Percentiles rank a stretch among this genome's conserved stretches.
phyloP scores from a whole-genome alignment of 2,888 invertebrate genomes.

The Morpho deidamia region DNA sequence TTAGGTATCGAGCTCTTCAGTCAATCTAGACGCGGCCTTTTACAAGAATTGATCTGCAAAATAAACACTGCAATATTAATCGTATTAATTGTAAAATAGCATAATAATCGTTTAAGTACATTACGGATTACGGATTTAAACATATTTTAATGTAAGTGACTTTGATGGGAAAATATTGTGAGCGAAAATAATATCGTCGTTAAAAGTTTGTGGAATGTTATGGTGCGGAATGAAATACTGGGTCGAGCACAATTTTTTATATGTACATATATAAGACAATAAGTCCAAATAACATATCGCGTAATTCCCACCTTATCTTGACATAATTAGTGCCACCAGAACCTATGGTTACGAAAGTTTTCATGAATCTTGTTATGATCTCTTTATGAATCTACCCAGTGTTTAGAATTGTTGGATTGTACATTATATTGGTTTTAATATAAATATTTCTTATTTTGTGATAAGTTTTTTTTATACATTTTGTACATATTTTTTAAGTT shows the following conservation, averaged over 20 bases:
- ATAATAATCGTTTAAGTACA: conserved; percentile 63
- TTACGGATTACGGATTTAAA: conserved; percentile 46
- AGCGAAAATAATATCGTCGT: background rate
- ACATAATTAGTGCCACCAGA: conserved; percentile 41
- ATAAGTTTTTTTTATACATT: conserved; percentile 59
- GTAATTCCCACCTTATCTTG: conserved; percentile 57
- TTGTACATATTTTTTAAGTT: conserved; percentile 66
- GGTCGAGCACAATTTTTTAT: conserved; percentile 61
- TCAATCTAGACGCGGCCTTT: conserved; percentile 2
- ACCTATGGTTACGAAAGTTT: conserved; percentile 43
- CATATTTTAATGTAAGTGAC: conserved; percentile 29
- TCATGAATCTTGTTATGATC: conserved; percentile 76
- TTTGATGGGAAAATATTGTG: background rate
- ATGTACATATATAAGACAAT: conserved; percentile 69
- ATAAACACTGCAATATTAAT: conserved; percentile 20
- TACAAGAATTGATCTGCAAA: background rate
- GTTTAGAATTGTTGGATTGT: conserved; percentile 67
- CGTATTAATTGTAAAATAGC: conserved; percentile 46
- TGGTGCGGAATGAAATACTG: conserved; percentile 53
- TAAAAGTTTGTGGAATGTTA: conserved; percentile 31
- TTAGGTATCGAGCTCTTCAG: background rate
- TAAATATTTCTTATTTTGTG: conserved; percentile 57
- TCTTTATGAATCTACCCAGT: conserved; percentile 76
- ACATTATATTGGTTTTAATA: conserved; percentile 47
- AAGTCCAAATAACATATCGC: conserved; percentile 71